These are phyloP conservation scores for Clarias fuscus DNA, from an alignment of 2,797 vertebrate genomes.

Conservation along the genomic window DNA sequence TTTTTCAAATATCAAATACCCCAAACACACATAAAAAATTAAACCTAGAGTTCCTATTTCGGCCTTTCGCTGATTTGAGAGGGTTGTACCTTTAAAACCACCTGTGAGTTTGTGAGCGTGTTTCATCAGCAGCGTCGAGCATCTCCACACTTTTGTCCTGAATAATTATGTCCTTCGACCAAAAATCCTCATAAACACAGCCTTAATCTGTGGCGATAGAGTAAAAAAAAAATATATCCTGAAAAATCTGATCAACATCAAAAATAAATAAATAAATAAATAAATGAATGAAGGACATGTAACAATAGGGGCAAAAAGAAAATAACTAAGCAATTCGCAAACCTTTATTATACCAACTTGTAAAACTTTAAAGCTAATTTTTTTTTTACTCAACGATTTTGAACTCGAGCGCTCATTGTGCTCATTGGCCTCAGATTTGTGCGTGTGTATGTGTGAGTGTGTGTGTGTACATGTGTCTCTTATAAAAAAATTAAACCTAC, in stretches of 20 bases:
- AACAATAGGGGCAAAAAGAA: background rate
- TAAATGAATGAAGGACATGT: background rate
- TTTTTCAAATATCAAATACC: slow-evolving; percentile 17
- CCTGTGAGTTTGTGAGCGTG: slow-evolving; percentile 59
- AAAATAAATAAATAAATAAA: background rate
- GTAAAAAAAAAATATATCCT: background rate
- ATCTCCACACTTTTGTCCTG: background rate
- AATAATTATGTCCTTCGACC: background rate
- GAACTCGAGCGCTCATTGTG: background rate
- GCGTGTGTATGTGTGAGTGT: background rate
- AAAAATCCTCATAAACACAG: background rate
- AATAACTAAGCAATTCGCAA: background rate
- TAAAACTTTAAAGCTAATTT: background rate
- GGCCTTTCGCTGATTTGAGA: slow-evolving; percentile 77
- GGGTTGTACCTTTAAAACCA: slow-evolving; percentile 45
- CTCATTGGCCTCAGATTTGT: background rate
- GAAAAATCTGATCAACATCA: background rate
- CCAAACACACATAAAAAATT: background rate
- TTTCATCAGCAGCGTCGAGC: slow-evolving; percentile 22
- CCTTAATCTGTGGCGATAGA: background rate
- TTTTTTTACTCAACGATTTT: background rate
- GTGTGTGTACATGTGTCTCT: background rate
- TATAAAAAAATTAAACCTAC: background rate
- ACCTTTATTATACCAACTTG: background rate
- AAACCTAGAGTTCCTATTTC: slow-evolving; percentile 54